phyloP scores from a whole-genome alignment of 2,113 vertebrate genomes.

The Tympanuchus pallidicinctus region DNA sequence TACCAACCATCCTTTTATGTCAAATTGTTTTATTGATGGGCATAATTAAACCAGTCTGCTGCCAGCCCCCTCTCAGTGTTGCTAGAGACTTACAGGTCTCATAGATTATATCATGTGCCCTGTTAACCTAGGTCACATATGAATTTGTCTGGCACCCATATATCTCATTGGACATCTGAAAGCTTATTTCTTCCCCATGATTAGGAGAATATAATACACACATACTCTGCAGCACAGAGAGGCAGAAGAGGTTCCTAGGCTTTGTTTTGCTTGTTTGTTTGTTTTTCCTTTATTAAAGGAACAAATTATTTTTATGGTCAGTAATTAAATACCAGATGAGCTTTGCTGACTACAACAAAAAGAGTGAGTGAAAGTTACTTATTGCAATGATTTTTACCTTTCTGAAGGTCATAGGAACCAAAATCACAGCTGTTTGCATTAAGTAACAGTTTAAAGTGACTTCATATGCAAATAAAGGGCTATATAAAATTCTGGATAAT shows the following conservation, averaged over 20 bases:
- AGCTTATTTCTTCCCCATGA: background rate
- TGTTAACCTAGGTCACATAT: background rate
- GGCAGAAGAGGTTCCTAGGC: background rate
- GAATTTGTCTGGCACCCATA: background rate
- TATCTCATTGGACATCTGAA: background rate
- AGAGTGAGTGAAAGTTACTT: background rate
- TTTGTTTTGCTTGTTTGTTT: background rate
- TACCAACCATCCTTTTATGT: background rate
- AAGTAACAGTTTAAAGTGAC: background rate
- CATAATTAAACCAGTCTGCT: background rate
- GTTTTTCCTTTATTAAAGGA: background rate
- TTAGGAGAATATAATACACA: background rate
- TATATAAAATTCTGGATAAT: background rate
- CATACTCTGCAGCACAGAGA: background rate
- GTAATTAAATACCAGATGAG: background rate
- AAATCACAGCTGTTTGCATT: background rate
- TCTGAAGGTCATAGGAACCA: background rate
- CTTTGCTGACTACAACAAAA: background rate
- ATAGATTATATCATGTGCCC: background rate
- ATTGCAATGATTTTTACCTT: background rate
- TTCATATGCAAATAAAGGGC: background rate
- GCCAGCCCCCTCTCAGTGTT: background rate
- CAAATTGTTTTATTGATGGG: background rate
- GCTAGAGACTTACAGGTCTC: background rate
- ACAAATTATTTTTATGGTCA: background rate